A percentile compares a stretch with the other conserved stretches of the same genome.
phyloP scores from a whole-genome alignment of 2,888 invertebrate species.

The Eilema griseolum region DNA sequence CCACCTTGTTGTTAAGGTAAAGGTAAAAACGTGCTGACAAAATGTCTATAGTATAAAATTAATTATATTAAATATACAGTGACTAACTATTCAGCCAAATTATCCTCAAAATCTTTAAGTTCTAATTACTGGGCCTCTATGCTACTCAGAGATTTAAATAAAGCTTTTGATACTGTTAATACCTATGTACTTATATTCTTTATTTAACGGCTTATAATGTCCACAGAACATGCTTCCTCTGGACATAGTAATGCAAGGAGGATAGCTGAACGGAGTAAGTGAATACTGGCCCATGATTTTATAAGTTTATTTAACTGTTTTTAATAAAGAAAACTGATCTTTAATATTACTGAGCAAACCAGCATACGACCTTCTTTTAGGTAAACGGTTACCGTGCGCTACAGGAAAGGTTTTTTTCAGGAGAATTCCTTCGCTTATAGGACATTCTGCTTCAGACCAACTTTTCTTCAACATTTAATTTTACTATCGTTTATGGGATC shows the following conservation, averaged over 20 bases:
- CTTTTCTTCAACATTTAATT: too few species aligned
- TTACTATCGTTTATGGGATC: too few species aligned
- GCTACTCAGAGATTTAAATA: background rate
- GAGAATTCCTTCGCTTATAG: too few species aligned
- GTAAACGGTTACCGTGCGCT: too few species aligned
- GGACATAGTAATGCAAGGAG: constrained; percentile 25
- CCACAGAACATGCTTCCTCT: constrained; percentile 28
- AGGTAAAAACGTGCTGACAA: background rate
- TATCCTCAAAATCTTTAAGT: background rate
- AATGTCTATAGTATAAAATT: background rate
- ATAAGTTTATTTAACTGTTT: background rate
- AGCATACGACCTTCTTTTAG: too few species aligned
- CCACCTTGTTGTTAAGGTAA: too few species aligned
- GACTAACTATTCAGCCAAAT: background rate
- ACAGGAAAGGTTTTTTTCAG: too few species aligned
- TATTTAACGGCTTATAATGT: constrained; percentile 18
- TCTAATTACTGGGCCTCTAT: background rate
- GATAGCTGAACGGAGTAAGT: constrained; percentile 31
- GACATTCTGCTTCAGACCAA: too few species aligned
- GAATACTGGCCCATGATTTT: constrained; percentile 13
- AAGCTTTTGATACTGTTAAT: constrained; percentile 3
- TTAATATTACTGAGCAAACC: too few species aligned
- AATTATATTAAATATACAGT: background rate
- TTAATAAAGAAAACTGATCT: background rate
- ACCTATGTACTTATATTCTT: background rate